Percentiles rank a stretch among this genome's conserved stretches.
phyloP scores from a whole-genome alignment of 2,797 vertebrate genomes.

The Yasuhikotakia modesta region DNA sequence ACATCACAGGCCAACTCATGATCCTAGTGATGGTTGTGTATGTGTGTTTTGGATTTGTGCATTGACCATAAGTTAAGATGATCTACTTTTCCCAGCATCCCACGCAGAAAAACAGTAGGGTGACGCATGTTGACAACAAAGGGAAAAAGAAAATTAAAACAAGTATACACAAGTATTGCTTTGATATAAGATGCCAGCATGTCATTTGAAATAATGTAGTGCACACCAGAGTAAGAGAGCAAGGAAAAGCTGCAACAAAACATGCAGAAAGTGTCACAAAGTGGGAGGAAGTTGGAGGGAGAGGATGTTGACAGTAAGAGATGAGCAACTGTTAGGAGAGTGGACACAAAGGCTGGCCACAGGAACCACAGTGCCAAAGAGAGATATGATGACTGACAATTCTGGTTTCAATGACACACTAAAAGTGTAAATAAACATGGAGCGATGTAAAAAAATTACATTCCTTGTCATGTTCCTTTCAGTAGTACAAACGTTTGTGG shows the following conservation, averaged over 20 bases:
- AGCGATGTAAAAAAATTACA: too few relatives aligned
- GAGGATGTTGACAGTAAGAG: neutral
- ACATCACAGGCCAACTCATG: neutral
- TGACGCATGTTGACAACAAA: neutral
- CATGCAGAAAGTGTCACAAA: neutral
- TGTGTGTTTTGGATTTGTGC: neutral
- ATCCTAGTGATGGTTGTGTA: neutral
- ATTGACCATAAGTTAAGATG: neutral
- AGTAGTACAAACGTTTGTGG: too few relatives aligned
- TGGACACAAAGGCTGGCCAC: constrained; percentile 27
- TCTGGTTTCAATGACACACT: neutral
- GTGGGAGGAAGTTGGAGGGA: neutral
- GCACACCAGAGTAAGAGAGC: neutral
- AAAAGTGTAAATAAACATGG: too few relatives aligned
- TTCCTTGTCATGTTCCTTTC: too few relatives aligned
- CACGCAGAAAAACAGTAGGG: neutral
- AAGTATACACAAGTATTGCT: neutral
- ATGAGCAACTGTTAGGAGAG: neutral
- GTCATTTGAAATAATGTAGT: neutral
- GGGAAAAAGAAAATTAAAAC: neutral
- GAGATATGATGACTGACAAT: constrained; percentile 41
- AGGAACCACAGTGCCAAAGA: constrained; percentile 50
- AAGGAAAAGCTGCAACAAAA: neutral
- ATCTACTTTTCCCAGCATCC: neutral
- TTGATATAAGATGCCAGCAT: neutral